Base-by-base conservation (phyloP, 2,797 vertebrate genomes). In the Anguilla megastoma region DNA sequence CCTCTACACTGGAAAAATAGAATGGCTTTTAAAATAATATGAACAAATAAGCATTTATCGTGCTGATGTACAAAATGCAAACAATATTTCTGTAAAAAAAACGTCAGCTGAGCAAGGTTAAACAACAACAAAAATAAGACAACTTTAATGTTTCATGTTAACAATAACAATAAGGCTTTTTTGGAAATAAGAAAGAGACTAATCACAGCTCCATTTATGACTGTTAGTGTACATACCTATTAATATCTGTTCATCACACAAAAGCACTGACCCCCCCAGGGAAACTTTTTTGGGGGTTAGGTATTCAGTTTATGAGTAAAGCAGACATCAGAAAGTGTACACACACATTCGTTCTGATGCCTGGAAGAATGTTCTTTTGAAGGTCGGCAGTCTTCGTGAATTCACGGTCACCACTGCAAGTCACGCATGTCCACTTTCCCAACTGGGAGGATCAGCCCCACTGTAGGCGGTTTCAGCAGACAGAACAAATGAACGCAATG, bases 161-260 rank as follows among this genome's bases (percentile, higher is more conserved):
- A 95, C 94, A 50, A 94, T 94, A 94, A 96, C 95, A 94, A 94
- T 97, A 96, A 96, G 96, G 96, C 96, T 95, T 93, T 93, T 92
- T 89, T 92, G 76, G 94, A 94, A 90, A 92, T 93, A 93, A 94
- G 90, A 93, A 94, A 92, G 92, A 95, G 94, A 93, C 94, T 94
- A 95, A 93, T 93, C 93, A 85, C 86, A 91, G 93, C 92, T 95
- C 93, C 91, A 66, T 89, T 52, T 83, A 76, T 85, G 94, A 94
- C 92, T 94, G 92, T 92, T 94, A 95, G 93, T 96, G 94, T 95
- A 95, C 94, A 94, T 93, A 95, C 93, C 36, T 93, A 92, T 91
- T 93, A 88, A 92, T 76, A 76, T 63, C 86, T 82, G 74, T 63
- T 87, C 80, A 87, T 41, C 50, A 87, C 52, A 48, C 52, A 80